Base-by-base conservation (phyloP, 1,140 invertebrate species). In the Drosophila lini region DNA sequence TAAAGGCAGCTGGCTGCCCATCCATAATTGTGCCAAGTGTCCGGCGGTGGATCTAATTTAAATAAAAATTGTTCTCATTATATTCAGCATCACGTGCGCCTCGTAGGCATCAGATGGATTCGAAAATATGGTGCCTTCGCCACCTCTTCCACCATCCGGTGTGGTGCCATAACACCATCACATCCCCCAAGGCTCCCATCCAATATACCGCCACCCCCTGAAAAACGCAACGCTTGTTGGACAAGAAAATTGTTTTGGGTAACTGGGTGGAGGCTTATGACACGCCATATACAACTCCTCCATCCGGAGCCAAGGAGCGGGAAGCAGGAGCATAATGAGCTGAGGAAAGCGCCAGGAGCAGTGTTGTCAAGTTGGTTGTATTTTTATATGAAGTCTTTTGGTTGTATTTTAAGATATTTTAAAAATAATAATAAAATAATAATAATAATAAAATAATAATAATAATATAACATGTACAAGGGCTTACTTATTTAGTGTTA, bases 11-110 rank as follows among this genome's bases (percentile, higher is more conserved):
- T 36, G 34, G 62, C 68, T 34, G 41, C 34, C 42, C 50, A 58
- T 47, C 68, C 68, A 71, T 71, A 71, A 71, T 71, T 71, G 68
- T 58, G 65, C 65, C 68, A 71, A 71, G 68, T 70, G 68, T 57
- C 68, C 68, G 65, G 68, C 68, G 67, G 67, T 58, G 68, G 65
- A 58, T 70, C 68, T 71, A 71, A 71, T 71, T 71, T 71, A 70
- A 71, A 71, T 71, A 71, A 71, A 71, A 71, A 71, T 71, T 48
- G 68, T 71, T 71, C 68, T 71, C 65, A 71, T 71, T 71, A 71
- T 58, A 70, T 71, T 70, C 68, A 70, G 52, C 65, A 48, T 71
- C 68, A 71, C 68, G 68, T 70, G 65, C 68, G 65, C 68, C 65
- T 47, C 31, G 34, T 28, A 70, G 65, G 67, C 52, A 71, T 71